Base-by-base conservation (phyloP, 2,113 vertebrate genomes). In the Platysternon megacephalum region DNA sequence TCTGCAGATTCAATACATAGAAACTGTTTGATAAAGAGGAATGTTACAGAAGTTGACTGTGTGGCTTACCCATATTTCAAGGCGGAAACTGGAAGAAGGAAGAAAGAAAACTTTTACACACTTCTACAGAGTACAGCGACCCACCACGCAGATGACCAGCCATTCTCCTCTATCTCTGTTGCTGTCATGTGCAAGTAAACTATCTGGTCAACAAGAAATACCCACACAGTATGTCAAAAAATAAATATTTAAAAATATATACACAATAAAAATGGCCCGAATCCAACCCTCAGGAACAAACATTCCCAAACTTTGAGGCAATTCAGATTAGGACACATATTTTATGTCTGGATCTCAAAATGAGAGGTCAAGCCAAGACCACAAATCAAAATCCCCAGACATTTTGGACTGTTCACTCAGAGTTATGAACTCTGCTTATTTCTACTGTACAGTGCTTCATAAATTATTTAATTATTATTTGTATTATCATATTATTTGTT, bases 11-110 rank as follows among this genome's bases (percentile, higher is more conserved):
- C 13, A 52, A 39, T 55, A 22, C 1, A 35, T 44, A 13, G 4
- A 88, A 56, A 82, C 19, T 55, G 89, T 87, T 86, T 90, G 1
- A n/a, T 86, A 24, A 58, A 58, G 56, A 72, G 65, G 65, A 22
- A 72, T 22, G n/a, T 13, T 32, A 58, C 56, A 3, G 28, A 58
- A 58, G 29, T 42, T 82, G 82, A 21, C 11, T 93, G 3, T 42
- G 28, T 21, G 86, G 44, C 32, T 82, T 82, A 49, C 2, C 53
- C 49, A 29, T 58, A 39, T 85, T 79, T 82, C 79, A 89, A 89
- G 88, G 14, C 56, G 32, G 29, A 58, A 56, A 56, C 6, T 79
- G 17, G 3, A 35, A 79, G 87, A 89, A 72, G 2, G 10, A 82
- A 35, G 13, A 35, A 9, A 32, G 1, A 8, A 9, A 42, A 3